A percentile compares a stretch with the other conserved stretches of the same genome.
phyloP scores from a whole-genome alignment of 2,797 vertebrate genomes.

The Chelon labrosus region DNA sequence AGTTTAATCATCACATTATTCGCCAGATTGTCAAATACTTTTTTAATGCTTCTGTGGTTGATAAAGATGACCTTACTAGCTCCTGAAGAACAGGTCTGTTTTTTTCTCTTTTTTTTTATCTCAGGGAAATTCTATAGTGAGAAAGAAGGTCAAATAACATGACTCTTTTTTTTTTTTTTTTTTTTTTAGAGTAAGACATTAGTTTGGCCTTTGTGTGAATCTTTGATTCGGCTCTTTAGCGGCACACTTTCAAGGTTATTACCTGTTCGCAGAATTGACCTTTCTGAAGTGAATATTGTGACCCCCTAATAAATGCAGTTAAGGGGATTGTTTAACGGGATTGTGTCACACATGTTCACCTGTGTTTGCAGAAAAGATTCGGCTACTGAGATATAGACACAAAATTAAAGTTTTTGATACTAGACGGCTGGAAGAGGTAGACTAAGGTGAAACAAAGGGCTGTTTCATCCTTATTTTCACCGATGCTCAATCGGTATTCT shows the following conservation, averaged over 20 bases:
- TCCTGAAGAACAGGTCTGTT: slow-evolving; percentile 59
- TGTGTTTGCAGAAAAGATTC: slow-evolving; percentile 36
- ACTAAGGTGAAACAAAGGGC: slow-evolving; percentile 46
- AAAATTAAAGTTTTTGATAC: slow-evolving; percentile 39
- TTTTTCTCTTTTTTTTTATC: slow-evolving; percentile 63
- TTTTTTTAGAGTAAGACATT: slow-evolving; percentile 71
- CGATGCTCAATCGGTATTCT: slow-evolving; percentile 57
- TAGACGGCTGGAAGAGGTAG: slow-evolving; percentile 9
- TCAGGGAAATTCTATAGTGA: slow-evolving; percentile 67
- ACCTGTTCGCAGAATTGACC: slow-evolving; percentile 72
- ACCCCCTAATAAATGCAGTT: slow-evolving; percentile 61
- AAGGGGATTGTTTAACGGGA: slow-evolving; percentile 60
- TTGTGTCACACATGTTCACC: slow-evolving; percentile 30
- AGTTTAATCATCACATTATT: slow-evolving; percentile 84
- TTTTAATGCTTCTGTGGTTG: slow-evolving; percentile 67
- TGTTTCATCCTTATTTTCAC: slow-evolving; percentile 38
- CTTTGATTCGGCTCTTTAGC: slow-evolving; percentile 76
- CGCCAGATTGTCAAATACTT: slow-evolving; percentile 75
- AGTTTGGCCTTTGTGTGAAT: slow-evolving; percentile 78
- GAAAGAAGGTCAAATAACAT: slow-evolving; percentile 78
- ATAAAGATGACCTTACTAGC: slow-evolving; percentile 78
- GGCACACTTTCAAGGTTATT: slow-evolving; percentile 77
- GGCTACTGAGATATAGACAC: slow-evolving; percentile 42
- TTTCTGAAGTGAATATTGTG: slow-evolving; percentile 74
- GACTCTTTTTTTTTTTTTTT: slow-evolving; percentile 46